A percentile compares a stretch with the other conserved stretches of the same genome.
These are phyloP conservation scores for Petrocephalus sullivani DNA, from an alignment of 2,797 vertebrate species.

Conservation along the genomic window DNA sequence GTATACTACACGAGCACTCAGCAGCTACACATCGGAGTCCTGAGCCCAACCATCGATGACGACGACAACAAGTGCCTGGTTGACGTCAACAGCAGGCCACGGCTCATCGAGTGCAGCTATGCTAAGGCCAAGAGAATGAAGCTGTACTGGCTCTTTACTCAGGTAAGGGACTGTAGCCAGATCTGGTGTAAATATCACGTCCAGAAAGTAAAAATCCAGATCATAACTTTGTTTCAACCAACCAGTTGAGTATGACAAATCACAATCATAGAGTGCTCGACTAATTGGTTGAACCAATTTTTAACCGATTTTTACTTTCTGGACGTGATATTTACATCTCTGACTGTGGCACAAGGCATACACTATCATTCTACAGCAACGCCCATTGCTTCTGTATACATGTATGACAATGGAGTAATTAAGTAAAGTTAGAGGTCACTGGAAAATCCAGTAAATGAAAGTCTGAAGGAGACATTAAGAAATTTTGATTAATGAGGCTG, in stretches of 20 bases:
- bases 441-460: neutral
- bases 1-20: slow-evolving; percentile 92
- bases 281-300: no score
- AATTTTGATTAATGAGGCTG: slow-evolving; percentile 1
- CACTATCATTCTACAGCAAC: neutral
- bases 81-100: slow-evolving; percentile 85
- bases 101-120: slow-evolving; percentile 94
- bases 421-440: neutral
- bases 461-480: neutral
- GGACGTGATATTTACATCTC: neutral
- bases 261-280: no score
- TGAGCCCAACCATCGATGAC: slow-evolving; percentile 90
- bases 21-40: slow-evolving; percentile 81
- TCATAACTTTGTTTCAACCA: no score
- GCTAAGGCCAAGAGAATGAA: slow-evolving; percentile 95
- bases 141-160: slow-evolving; percentile 93
- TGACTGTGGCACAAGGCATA: neutral
- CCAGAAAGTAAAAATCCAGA: no score
- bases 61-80: slow-evolving; percentile 98
- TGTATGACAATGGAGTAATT: neutral
- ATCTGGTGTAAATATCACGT: no score
- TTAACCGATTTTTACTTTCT: neutral
- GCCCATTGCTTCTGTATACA: neutral
- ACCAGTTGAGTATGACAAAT: no score
- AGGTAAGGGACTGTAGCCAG: slow-evolving; percentile 62